Percentiles rank a stretch among this genome's conserved stretches.
Evolutionary conservation across 2,113 vertebrate species (phyloP).

Genomic region (Eulemur macaco): DNA sequence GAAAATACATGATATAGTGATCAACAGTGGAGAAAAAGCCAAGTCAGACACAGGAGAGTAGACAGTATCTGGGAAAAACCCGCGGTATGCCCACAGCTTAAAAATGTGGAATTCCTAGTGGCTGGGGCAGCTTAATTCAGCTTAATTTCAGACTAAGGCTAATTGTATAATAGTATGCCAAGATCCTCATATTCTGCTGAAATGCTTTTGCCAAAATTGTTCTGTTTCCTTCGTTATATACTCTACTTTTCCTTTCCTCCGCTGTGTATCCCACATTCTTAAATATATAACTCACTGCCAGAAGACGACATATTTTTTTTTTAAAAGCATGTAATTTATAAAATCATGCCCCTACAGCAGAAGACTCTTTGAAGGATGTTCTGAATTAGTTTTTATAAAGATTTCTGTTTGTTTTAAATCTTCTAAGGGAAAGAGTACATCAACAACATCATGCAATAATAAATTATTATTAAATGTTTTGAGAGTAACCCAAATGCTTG

Average conservation of each 20-base stretch:
- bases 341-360: background rate
- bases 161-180: background rate
- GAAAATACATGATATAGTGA: constrained; percentile 1
- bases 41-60: background rate
- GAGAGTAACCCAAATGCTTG: background rate
- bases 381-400: background rate
- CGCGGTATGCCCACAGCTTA: background rate
- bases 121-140: background rate
- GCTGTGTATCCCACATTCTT: background rate
- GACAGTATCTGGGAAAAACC: background rate
- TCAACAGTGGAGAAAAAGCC: background rate
- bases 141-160: background rate
- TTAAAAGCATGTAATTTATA: constrained; percentile 10
- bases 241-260: background rate
- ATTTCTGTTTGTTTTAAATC: background rate
- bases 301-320: background rate
- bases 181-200: background rate
- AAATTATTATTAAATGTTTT: constrained; percentile 2
- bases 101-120: background rate
- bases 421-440: background rate
- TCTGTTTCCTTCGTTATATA: background rate
- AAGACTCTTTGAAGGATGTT: background rate
- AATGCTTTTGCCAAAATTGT: background rate
- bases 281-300: background rate
- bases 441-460: background rate